Conservation (phyloP, 2,113 vertebrate genomes). For the Microcebus murinus region DNA sequence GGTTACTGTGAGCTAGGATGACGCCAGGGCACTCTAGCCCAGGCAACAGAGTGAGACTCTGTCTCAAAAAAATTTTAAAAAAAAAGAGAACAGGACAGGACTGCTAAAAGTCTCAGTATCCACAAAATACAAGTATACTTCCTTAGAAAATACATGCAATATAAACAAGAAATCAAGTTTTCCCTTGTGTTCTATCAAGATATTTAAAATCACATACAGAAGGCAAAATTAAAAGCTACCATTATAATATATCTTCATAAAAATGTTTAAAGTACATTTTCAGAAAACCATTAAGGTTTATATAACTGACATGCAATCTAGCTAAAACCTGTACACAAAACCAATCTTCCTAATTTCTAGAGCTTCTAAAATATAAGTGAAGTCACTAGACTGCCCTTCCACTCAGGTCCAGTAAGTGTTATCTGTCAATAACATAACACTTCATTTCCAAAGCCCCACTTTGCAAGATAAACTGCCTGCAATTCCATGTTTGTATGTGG, state of each 20-base stretch:
- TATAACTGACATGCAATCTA: slow-evolving; percentile 28
- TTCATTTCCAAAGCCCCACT: slow-evolving; percentile 44
- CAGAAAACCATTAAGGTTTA: slow-evolving; percentile 42
- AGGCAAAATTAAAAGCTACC: slow-evolving; percentile 42
- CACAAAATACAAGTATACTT: background rate
- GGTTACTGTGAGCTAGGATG: too few relatives aligned
- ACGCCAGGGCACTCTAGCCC: too few relatives aligned
- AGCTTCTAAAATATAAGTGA: slow-evolving; percentile 46
- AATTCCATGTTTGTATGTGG: slow-evolving; percentile 31
- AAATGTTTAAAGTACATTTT: slow-evolving; percentile 28
- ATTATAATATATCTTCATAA: background rate
- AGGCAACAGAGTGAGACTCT: too few relatives aligned
- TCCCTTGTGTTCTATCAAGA: slow-evolving; percentile 37
- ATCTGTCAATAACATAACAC: slow-evolving; percentile 66
- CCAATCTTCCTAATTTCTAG: slow-evolving; percentile 52
- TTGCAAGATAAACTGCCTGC: slow-evolving; percentile 55
- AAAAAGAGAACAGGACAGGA: background rate
- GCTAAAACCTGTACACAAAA: slow-evolving; percentile 35
- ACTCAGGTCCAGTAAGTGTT: slow-evolving; percentile 14
- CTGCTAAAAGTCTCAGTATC: slow-evolving; percentile 42
- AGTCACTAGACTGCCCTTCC: slow-evolving; percentile 38
- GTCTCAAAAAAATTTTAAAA: too few relatives aligned
- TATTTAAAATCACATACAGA: slow-evolving; percentile 9
- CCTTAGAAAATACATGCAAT: slow-evolving; percentile 43
- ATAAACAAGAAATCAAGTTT: slow-evolving; percentile 41